These are phyloP conservation scores for Mythimna pallens DNA, from an alignment of 2,888 invertebrate genomes.

Conservation along the genomic window DNA sequence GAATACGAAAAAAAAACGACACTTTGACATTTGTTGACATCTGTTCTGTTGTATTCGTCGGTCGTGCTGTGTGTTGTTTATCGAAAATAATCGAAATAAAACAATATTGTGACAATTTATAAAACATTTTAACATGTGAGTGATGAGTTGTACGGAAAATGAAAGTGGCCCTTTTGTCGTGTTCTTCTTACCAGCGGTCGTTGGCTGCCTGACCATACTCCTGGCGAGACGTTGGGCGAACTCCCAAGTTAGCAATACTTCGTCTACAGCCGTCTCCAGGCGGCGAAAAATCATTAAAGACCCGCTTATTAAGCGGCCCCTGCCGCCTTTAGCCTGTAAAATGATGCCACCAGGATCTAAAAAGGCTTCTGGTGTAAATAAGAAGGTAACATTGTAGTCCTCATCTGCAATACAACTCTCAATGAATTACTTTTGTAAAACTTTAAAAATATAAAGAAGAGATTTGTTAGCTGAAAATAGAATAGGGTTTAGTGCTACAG, in stretches of 20 bases:
- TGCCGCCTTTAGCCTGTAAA: constrained; percentile 85
- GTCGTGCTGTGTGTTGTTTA: constrained; percentile 51
- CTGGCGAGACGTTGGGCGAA: constrained; percentile 88
- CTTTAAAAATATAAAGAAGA: not conserved
- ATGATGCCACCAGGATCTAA: constrained; percentile 86
- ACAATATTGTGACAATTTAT: constrained; percentile 80
- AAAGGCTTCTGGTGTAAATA: constrained; percentile 79
- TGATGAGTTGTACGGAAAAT: constrained; percentile 91
- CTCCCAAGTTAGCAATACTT: constrained; percentile 85
- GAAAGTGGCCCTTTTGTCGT: constrained; percentile 90
- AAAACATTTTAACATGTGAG: constrained; percentile 89
- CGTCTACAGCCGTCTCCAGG: constrained; percentile 87
- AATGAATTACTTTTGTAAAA: constrained; percentile 6
- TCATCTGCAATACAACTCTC: constrained; percentile 3
- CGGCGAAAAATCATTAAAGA: constrained; percentile 89
- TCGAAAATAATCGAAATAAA: constrained; percentile 71
- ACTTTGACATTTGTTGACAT: constrained; percentile 33
- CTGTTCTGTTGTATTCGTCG: constrained; percentile 38
- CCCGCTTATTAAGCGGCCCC: constrained; percentile 85
- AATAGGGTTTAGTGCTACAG: not conserved
- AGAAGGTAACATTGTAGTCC: constrained; percentile 77
- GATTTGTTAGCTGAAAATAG: not conserved
- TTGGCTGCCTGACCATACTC: constrained; percentile 89
- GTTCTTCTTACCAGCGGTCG: constrained; percentile 89
- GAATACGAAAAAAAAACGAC: not conserved